phyloP scores from a whole-genome alignment of 1,140 invertebrate species.

The Spodoptera frugiperda region DNA sequence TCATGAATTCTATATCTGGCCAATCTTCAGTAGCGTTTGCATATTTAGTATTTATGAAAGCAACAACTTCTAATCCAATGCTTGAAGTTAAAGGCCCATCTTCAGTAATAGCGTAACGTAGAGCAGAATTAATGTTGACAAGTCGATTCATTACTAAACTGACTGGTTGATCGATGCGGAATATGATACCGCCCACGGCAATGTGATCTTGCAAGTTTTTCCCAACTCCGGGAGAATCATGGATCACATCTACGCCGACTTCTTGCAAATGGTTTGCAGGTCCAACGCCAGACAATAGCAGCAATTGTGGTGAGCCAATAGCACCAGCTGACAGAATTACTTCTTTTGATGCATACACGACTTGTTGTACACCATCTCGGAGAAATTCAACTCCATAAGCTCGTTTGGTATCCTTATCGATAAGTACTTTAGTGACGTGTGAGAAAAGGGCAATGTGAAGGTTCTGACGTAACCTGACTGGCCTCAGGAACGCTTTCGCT shows the following conservation, averaged over 20 bases:
- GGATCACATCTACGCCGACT: constrained; percentile 89
- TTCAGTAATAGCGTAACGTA: constrained; percentile 92
- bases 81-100: constrained; percentile 94
- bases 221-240: constrained; percentile 92
- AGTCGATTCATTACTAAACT: constrained; percentile 91
- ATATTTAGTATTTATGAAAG: constrained; percentile 95
- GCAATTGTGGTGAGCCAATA: constrained; percentile 91
- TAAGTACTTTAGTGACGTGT: constrained; percentile 92
- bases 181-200: constrained; percentile 92
- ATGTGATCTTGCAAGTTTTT: constrained; percentile 95
- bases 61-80: constrained; percentile 93
- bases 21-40: constrained; percentile 93
- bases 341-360: constrained; percentile 90
- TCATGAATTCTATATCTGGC: constrained; percentile 96
- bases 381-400: constrained; percentile 93
- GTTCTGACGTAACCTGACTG: constrained; percentile 90
- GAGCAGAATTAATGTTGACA: constrained; percentile 91
- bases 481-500: constrained; percentile 93
- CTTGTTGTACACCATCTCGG: constrained; percentile 88
- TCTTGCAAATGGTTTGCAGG: constrained; percentile 90
- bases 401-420: constrained; percentile 89
- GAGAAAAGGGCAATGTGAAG: constrained; percentile 91
- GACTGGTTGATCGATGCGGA: constrained; percentile 92
- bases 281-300: constrained; percentile 95
- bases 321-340: constrained; percentile 93